phyloP scores from a whole-genome alignment of 2,797 vertebrate species.

The Eospalax fontanierii region DNA sequence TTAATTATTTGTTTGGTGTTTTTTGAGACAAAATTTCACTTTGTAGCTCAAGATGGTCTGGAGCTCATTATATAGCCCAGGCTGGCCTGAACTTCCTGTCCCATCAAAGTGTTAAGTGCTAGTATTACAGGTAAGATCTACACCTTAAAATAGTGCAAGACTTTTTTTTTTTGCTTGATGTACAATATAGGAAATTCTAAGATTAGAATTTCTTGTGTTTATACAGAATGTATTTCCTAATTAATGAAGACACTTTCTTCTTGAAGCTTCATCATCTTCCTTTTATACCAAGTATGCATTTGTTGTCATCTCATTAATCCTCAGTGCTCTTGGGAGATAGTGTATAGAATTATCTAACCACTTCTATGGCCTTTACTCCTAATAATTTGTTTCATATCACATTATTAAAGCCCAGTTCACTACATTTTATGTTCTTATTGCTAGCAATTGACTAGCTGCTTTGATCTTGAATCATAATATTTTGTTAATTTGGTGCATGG shows the following conservation, averaged over 20 bases:
- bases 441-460: not conserved
- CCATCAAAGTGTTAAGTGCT: not conserved
- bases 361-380: slow-evolving; percentile 56
- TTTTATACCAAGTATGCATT: slow-evolving; percentile 57
- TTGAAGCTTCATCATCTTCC: slow-evolving; percentile 6
- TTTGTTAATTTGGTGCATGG: slow-evolving; percentile 44
- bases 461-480: slow-evolving; percentile 44
- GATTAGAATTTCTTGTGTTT: slow-evolving; percentile 17
- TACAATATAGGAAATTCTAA: slow-evolving; percentile 11
- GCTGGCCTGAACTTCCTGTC: not conserved
- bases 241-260: slow-evolving; percentile 60
- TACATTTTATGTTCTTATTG: slow-evolving; percentile 10
- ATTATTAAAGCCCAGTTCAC: slow-evolving; percentile 26
- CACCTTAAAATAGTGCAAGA: not conserved
- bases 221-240: slow-evolving; percentile 35
- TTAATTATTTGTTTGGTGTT: not conserved
- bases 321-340: not conserved
- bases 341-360: not conserved
- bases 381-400: slow-evolving; percentile 61
- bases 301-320: slow-evolving; percentile 59
- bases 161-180: slow-evolving; percentile 5
- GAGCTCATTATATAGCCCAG: not conserved
- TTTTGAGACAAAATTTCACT: not conserved
- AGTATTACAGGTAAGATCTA: not conserved
- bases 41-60: not conserved